These are phyloP conservation scores for Lomographa bimaculata DNA, from an alignment of 2,888 invertebrate species.

Conservation along the genomic window DNA sequence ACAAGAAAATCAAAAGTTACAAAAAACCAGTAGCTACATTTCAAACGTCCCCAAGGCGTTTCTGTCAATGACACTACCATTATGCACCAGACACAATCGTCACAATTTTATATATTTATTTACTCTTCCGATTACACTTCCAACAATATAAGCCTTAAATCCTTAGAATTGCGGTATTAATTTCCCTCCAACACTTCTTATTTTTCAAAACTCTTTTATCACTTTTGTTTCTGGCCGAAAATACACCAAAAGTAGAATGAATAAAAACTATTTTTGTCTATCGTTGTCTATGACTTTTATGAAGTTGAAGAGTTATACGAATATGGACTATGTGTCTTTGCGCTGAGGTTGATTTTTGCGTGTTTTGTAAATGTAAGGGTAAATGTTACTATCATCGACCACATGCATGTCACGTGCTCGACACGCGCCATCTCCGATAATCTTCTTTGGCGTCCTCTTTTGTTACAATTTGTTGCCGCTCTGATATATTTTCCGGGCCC, in stretches of 20 bases:
- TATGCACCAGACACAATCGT: slow-evolving; percentile 49
- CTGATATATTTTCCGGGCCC: slow-evolving; percentile 58
- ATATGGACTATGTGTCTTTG: slow-evolving; percentile 18
- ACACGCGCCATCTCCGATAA: slow-evolving; percentile 77
- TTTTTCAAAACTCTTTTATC: slow-evolving; percentile 59
- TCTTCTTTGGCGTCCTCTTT: slow-evolving; percentile 78
- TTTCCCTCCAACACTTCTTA: slow-evolving; percentile 81
- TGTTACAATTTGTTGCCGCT: slow-evolving; percentile 79
- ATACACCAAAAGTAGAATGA: slow-evolving; percentile 28
- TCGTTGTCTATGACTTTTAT: slow-evolving; percentile 33
- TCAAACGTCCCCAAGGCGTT: slow-evolving; percentile 45
- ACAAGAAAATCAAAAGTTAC: no score
- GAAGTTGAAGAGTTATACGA: slow-evolving; percentile 5
- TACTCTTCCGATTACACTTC: slow-evolving; percentile 73
- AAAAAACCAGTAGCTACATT: no score
- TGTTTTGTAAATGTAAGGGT: slow-evolving; percentile 50
- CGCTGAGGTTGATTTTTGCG: slow-evolving; percentile 33
- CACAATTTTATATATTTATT: slow-evolving; percentile 66
- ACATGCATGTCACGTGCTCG: slow-evolving; percentile 72
- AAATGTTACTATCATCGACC: slow-evolving; percentile 59
- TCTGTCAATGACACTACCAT: slow-evolving; percentile 65
- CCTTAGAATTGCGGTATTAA: slow-evolving; percentile 81
- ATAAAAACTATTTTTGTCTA: slow-evolving; percentile 46
- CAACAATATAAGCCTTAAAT: slow-evolving; percentile 79
- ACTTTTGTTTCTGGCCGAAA: slow-evolving; percentile 29